Percentiles rank a stretch among this genome's conserved stretches.
phyloP scores from a whole-genome alignment of 2,888 invertebrate genomes.

The Drosophila pseudotalamancana region DNA sequence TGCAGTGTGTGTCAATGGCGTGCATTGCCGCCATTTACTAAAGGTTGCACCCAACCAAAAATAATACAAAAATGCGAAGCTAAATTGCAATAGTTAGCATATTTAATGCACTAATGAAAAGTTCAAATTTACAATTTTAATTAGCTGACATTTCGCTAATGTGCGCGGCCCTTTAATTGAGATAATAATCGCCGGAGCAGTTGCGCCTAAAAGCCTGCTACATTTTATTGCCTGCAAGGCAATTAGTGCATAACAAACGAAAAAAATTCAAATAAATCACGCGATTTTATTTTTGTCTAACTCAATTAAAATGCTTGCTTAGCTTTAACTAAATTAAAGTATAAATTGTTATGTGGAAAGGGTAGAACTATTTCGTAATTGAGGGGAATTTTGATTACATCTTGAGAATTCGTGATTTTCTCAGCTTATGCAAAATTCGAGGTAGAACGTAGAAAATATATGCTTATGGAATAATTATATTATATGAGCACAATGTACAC shows the following conservation, averaged over 20 bases:
- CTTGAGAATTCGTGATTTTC: not conserved
- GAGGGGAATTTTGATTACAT: not conserved
- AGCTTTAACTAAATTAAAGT: not conserved
- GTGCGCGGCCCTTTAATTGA: constrained; percentile 33
- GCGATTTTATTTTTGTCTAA: constrained; percentile 28
- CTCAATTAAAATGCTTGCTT: constrained; percentile 3
- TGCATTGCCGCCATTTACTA: constrained; percentile 50
- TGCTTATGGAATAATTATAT: too few species aligned
- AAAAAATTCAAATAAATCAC: constrained; percentile 33
- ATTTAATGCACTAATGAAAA: constrained; percentile 51
- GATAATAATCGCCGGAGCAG: constrained; percentile 23
- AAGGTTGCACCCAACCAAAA: constrained; percentile 29
- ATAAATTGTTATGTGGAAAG: not conserved
- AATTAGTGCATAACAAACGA: constrained; percentile 15
- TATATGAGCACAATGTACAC: too few species aligned
- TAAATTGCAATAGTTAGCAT: constrained; percentile 45
- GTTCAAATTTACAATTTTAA: constrained; percentile 73
- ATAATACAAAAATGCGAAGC: constrained; percentile 17
- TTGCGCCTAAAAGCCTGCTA: constrained; percentile 30
- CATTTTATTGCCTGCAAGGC: constrained; percentile 21
- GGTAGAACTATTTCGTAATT: not conserved
- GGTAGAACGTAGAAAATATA: too few species aligned
- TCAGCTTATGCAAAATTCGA: too few species aligned
- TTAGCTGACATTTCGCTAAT: constrained; percentile 64
- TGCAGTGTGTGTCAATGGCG: constrained; percentile 37